Base-by-base conservation (phyloP, 2,888 invertebrate species). In the Sabatieria punctata region DNA sequence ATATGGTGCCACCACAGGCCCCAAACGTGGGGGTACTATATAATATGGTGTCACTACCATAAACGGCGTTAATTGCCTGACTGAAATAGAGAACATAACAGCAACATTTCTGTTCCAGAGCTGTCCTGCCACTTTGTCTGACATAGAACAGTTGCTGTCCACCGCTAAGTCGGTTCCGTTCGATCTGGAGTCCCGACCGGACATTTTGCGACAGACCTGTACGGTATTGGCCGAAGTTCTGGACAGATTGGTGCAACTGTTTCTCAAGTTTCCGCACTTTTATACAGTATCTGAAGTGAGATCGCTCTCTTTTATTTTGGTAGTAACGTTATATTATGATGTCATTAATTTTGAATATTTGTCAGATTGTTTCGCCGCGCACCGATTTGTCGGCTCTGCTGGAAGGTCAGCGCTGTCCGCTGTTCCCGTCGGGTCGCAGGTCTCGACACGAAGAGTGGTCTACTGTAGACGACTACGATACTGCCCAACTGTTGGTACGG, bases 371-470 rank as follows among this genome's bases (percentile, higher is more conserved):
- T 8, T 11, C 8, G 8, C 30, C 30, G 15, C 51, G 59, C 0
- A 53, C 54, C 33, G 60, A 60, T 51, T 35, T 57, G 38, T 45
- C 49, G 11, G 48, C 49, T 2, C 41, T 59, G 39, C 43, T 55
- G 1, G 57, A 59, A 37, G 59, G 59, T 11, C 52, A 56, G 18
- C 37, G 38, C 1, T 24, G 48, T 6, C 50, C 49, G 19, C 39
- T 50, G 23, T 25, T 46, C 45, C 46, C 36, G 45, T 48, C 48
- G 33, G 46, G 24, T 37, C 46, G 40, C 11, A 25, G 48, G 43
- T 48, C 43, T n/a, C 23, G 47, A 18, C 40, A 42, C 18, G 47
- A 49, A 18, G 54, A 55, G 21, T 48, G 50, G 50, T 35, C 41
- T 8, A 27, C 36, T 25, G 35, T 51, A 2, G 43, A 51, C 23